Evolutionary conservation across 2,888 invertebrate genomes (phyloP).

Genomic region (Mantis religiosa): DNA sequence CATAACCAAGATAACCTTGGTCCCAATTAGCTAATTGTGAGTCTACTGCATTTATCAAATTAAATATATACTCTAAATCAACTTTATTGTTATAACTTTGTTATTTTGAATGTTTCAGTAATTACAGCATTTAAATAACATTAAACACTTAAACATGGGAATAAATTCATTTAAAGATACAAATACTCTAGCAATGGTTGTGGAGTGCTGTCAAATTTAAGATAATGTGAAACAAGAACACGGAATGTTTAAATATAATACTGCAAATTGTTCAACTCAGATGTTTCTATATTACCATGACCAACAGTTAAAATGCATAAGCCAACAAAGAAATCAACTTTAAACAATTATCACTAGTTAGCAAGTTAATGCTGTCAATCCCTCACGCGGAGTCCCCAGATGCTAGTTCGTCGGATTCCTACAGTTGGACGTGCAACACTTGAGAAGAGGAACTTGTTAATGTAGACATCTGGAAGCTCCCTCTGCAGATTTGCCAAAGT

Average conservation of each 20-base stretch:
- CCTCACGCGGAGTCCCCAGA: constrained; percentile 83
- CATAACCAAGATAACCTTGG: too few relatives aligned
- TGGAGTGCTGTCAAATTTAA: background rate
- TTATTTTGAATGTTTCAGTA: too few relatives aligned
- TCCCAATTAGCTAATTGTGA: too few relatives aligned
- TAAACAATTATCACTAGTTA: background rate
- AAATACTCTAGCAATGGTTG: background rate
- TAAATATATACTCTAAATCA: too few relatives aligned
- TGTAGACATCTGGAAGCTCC: constrained; percentile 56
- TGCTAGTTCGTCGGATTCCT: constrained; percentile 78
- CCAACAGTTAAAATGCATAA: background rate
- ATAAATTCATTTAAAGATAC: background rate
- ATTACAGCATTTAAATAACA: too few relatives aligned
- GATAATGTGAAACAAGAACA: background rate
- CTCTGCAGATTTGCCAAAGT: constrained; percentile 53
- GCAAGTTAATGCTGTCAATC: constrained; percentile 51
- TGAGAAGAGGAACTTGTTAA: constrained; percentile 75
- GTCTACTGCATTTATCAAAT: too few relatives aligned
- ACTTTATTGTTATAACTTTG: too few relatives aligned
- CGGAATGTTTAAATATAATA: background rate
- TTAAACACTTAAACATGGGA: too few relatives aligned
- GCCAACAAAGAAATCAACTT: background rate
- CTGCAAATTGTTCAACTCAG: background rate
- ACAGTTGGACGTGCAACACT: constrained; percentile 88
- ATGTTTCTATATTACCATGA: background rate